Percentiles rank a stretch among this genome's conserved stretches.
Evolutionary conservation across 2,797 vertebrate species (phyloP).

Genomic region (Crenuchus spilurus): DNA sequence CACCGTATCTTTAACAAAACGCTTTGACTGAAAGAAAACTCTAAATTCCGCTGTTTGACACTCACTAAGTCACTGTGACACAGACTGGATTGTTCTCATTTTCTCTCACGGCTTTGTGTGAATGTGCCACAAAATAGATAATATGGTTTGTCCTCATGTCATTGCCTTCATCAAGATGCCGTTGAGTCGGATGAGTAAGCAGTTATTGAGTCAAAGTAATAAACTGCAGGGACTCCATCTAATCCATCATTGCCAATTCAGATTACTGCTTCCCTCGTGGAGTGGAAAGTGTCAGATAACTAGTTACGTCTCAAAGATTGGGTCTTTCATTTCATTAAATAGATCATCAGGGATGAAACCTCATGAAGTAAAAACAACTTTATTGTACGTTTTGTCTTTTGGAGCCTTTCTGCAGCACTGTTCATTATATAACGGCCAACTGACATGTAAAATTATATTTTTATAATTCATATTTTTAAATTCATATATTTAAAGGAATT

Average conservation of each 20-base stretch:
- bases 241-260: background rate
- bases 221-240: background rate
- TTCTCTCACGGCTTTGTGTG: background rate
- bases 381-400: too few relatives aligned
- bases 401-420: too few relatives aligned
- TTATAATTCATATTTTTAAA: too few relatives aligned
- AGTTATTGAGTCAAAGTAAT: background rate
- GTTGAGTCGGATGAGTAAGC: background rate
- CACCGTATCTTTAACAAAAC: too few relatives aligned
- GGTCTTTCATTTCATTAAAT: background rate
- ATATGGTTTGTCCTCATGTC: background rate
- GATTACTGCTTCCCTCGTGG: background rate
- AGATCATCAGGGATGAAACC: too few relatives aligned
- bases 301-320: background rate
- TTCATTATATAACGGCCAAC: too few relatives aligned
- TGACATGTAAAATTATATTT: too few relatives aligned
- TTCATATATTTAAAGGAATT: too few relatives aligned
- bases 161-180: background rate
- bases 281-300: background rate
- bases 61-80: background rate
- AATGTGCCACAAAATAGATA: background rate
- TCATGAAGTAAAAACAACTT: too few relatives aligned
- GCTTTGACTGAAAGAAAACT: too few relatives aligned
- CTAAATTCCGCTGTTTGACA: background rate
- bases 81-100: background rate